Base-by-base conservation (phyloP, 1,140 invertebrate species). In the Drosophila serrata region DNA sequence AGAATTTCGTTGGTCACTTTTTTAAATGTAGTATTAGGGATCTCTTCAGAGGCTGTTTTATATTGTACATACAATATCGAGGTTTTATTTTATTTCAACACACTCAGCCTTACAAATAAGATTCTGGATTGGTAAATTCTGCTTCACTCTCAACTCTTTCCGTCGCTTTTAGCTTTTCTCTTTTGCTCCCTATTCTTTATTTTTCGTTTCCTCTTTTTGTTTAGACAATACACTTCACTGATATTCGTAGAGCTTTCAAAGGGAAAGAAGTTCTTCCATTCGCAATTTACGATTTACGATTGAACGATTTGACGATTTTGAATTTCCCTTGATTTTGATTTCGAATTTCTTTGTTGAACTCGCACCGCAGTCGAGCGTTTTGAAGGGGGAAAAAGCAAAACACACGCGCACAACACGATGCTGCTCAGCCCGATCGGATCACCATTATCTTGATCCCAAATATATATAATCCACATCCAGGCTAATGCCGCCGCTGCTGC, bases 71-170 rank as follows among this genome's bases (percentile, higher is more conserved):
- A 24, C 24, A 24, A 15, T 53, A 24, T 24, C 11, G 40, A 24
- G 35, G 33, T 46, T 69, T 61, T 61, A 29, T n/a, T 29, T 58
- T 37, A 40, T 43, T 58, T 58, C 64, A 61, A 64, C 55, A 27
- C 59, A 55, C 68, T 64, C 31, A 39, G 45, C 45, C 13, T 56
- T 35, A 64, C 31, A 51, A 62, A 78, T 77, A 51, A 40, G 51
- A 49, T 46, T 69, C 49, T 62, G 75, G 68, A 79, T 85, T 86
- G 82, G 77, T 86, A 63, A 63, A 81, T 76, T 79, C 81, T 53
- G 81, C 69, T 64, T 69, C 59, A 65, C 31, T 60, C 46, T 77
- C 53, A 19, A 46, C 59, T 78, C 46, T 63, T 55, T 59, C 56
- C 65, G 43, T 79, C 13, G 53, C 51, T 53, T 49, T 40, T 45